A percentile compares a stretch with the other conserved stretches of the same genome.
Evolutionary conservation across 2,797 vertebrate species (phyloP).

Genomic region (Manis pentadactyla): DNA sequence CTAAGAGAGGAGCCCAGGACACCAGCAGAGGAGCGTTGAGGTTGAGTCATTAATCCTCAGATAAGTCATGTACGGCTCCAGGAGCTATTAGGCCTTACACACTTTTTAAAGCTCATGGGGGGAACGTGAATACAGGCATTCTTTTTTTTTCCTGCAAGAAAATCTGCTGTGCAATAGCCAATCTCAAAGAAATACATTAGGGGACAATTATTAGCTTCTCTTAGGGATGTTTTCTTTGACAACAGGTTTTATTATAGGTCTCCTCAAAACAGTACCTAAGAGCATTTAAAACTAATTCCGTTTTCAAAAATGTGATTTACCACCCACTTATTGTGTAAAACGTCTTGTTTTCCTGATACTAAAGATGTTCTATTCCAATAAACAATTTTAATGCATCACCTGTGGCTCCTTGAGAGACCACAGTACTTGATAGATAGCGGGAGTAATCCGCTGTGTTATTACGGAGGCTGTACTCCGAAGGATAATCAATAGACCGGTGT

Average conservation of each 20-base stretch:
- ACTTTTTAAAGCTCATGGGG: conserved; percentile 49
- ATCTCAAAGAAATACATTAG: conserved; percentile 59
- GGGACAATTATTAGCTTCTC: conserved; percentile 72
- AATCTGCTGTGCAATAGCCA: conserved; percentile 58
- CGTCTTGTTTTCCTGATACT: conserved; percentile 69
- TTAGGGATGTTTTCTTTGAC: conserved; percentile 70
- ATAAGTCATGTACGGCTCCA: conserved; percentile 55
- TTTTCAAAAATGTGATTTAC: conserved; percentile 75
- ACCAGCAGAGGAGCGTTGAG: conserved; percentile 34
- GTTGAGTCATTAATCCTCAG: conserved; percentile 75
- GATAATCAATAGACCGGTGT: conserved; percentile 72
- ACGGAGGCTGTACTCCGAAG: conserved; percentile 50
- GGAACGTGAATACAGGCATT: neutral
- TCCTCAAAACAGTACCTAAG: conserved; percentile 71
- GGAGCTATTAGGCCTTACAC: conserved; percentile 41
- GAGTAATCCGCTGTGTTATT: conserved; percentile 55
- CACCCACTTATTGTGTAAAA: conserved; percentile 73
- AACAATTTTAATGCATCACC: conserved; percentile 69
- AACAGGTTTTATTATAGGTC: conserved; percentile 61
- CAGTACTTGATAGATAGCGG: conserved; percentile 44
- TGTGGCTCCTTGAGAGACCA: conserved; percentile 50
- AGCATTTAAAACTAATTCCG: conserved; percentile 71
- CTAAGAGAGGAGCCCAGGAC: conserved; percentile 47
- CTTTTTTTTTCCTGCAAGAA: conserved; percentile 56
- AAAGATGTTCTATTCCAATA: conserved; percentile 71